Evolutionary conservation across 2,113 vertebrate genomes (phyloP).

Genomic region (Lathamus discolor): DNA sequence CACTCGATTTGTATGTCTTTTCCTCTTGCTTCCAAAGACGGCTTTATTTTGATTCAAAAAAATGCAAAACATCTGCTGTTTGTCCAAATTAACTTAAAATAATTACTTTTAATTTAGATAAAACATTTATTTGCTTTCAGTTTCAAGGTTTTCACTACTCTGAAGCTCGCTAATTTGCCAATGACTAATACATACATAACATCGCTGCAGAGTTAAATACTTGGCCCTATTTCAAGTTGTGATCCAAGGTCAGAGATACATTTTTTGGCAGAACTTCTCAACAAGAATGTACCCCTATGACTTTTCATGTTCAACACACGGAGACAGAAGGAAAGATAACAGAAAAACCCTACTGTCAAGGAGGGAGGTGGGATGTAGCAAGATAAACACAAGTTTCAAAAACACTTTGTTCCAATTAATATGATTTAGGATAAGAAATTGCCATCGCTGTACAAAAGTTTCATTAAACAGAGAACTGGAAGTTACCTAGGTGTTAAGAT

Average conservation of each 20-base stretch:
- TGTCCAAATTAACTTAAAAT: slow-evolving; percentile 87
- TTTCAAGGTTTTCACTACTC: slow-evolving; percentile 80
- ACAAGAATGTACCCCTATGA: slow-evolving; percentile 66
- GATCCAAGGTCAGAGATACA: slow-evolving; percentile 81
- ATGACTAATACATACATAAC: slow-evolving; percentile 71
- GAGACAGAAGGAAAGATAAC: slow-evolving; percentile 73
- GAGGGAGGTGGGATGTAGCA: slow-evolving; percentile 61
- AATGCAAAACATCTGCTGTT: slow-evolving; percentile 85
- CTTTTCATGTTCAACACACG: slow-evolving; percentile 70
- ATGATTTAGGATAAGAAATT: slow-evolving; percentile 71
- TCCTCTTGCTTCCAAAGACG: slow-evolving; percentile 75
- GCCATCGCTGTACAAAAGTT: slow-evolving; percentile 1
- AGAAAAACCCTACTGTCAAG: slow-evolving; percentile 61
- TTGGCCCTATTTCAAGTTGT: slow-evolving; percentile 72
- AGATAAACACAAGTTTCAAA: slow-evolving; percentile 67
- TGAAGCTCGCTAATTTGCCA: slow-evolving; percentile 72
- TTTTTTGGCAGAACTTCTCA: slow-evolving; percentile 80
- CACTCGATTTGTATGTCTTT: slow-evolving; percentile 71
- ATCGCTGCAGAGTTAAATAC: slow-evolving; percentile 69
- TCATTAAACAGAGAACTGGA: slow-evolving; percentile 60
- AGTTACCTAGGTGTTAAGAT: slow-evolving; percentile 67
- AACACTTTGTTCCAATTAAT: slow-evolving; percentile 69
- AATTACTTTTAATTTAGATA: slow-evolving; percentile 90
- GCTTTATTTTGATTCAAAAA: slow-evolving; percentile 80
- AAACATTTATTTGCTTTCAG: slow-evolving; percentile 76